Percentiles rank a stretch among this genome's conserved stretches.
Evolutionary conservation across 1,140 invertebrate species (phyloP).

Genomic region (Telenomus remus): DNA sequence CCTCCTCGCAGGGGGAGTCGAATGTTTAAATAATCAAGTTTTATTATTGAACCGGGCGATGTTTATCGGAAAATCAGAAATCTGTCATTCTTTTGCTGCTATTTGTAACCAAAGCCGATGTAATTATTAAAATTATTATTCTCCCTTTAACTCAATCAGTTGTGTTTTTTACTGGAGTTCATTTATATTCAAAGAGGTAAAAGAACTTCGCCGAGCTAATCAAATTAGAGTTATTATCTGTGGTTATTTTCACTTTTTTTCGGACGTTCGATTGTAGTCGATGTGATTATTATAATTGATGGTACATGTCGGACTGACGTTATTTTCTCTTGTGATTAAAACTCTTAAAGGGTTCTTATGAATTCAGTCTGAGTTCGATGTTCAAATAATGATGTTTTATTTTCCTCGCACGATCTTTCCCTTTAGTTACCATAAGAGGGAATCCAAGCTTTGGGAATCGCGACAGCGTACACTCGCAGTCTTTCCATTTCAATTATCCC

Average conservation of each 20-base stretch:
- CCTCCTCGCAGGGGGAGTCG: constrained; percentile 4
- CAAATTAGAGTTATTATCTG: constrained; percentile 16
- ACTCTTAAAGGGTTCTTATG: constrained; percentile 4
- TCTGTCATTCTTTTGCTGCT: constrained; percentile 4
- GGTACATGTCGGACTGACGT: not conserved
- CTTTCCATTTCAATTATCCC: constrained; percentile 68
- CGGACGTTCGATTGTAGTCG: constrained; percentile 3
- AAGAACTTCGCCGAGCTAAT: constrained; percentile 13
- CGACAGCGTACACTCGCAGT: constrained; percentile 51
- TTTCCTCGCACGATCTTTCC: constrained; percentile 30
- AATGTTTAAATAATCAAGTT: constrained; percentile 3
- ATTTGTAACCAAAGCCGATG: constrained; percentile 1
- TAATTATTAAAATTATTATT: not conserved
- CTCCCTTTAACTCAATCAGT: too few species aligned
- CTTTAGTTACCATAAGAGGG: constrained; percentile 38
- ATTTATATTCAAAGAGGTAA: not conserved
- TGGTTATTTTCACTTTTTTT: constrained; percentile 2
- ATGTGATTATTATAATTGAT: constrained; percentile 14
- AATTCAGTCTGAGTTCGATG: constrained; percentile 18
- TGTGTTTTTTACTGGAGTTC: too few species aligned
- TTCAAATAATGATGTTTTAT: constrained; percentile 35
- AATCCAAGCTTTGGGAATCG: constrained; percentile 54
- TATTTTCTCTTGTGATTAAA: constrained; percentile 9
- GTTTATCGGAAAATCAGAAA: constrained; percentile 11
- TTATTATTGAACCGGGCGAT: constrained; percentile 2